These are phyloP conservation scores for Lasiurus cinereus DNA, from an alignment of 2,113 vertebrate species.

Conservation along the genomic window DNA sequence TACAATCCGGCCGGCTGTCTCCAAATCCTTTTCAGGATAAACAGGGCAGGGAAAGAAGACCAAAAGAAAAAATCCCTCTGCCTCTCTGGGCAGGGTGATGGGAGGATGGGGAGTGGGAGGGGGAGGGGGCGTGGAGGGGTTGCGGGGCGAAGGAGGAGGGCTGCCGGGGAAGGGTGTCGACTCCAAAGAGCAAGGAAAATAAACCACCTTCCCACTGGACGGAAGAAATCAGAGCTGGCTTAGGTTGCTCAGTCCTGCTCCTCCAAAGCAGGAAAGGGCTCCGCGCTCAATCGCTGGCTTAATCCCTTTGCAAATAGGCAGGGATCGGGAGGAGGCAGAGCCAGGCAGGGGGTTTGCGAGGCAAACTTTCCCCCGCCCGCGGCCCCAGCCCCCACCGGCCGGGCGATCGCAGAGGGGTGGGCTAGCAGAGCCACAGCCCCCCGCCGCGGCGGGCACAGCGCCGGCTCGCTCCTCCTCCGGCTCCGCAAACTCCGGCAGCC, in stretches of 20 bases:
- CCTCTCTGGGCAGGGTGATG: constrained; percentile 76
- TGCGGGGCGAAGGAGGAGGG: constrained; percentile 77
- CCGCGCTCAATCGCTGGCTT: constrained; percentile 77
- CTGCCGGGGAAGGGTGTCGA: constrained; percentile 77
- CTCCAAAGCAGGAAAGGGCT: constrained; percentile 76
- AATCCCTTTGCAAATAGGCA: constrained; percentile 81
- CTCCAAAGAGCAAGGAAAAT: constrained; percentile 82
- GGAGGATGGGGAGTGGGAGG: constrained; percentile 59
- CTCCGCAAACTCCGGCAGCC: constrained; percentile 82
- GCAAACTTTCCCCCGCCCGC: constrained; percentile 85
- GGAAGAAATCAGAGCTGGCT: constrained; percentile 76
- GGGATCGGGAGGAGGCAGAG: constrained; percentile 71
- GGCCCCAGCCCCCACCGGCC: constrained; percentile 77
- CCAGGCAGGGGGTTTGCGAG: constrained; percentile 74
- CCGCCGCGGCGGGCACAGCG: constrained; percentile 72
- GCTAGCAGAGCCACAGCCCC: constrained; percentile 71
- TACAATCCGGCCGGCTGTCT: constrained; percentile 84
- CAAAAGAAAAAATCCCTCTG: constrained; percentile 78
- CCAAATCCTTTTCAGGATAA: constrained; percentile 85
- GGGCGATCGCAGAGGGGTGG: constrained; percentile 77
- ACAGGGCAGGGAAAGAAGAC: constrained; percentile 70
- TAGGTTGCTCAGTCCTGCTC: constrained; percentile 75
- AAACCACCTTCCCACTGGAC: constrained; percentile 80
- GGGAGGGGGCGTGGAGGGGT: constrained; percentile 77
- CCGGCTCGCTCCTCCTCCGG: constrained; percentile 74